Evolutionary conservation across 2,113 vertebrate genomes (phyloP).

Genomic region (Pachycephala philippinensis): DNA sequence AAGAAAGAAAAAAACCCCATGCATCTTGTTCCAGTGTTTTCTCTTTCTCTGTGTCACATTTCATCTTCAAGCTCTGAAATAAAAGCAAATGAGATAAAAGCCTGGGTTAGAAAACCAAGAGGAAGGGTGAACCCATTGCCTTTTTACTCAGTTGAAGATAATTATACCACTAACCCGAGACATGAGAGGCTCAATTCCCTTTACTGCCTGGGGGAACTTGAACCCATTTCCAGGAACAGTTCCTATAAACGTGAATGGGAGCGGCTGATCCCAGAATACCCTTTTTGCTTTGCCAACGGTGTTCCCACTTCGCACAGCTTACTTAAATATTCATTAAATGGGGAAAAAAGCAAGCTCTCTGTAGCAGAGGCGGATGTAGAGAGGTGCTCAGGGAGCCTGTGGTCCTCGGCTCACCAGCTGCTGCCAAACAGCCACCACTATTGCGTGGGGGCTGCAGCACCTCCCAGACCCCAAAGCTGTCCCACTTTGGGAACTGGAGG

Average conservation of each 20-base stretch:
- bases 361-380: background rate
- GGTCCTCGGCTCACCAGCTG: background rate
- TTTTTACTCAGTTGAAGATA: constrained; percentile 43
- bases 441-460: background rate
- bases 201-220: constrained; percentile 32
- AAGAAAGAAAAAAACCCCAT: background rate
- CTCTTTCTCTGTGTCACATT: constrained; percentile 23
- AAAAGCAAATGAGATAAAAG: constrained; percentile 59
- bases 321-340: constrained; percentile 54
- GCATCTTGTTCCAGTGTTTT: constrained; percentile 35
- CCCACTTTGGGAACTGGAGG: background rate
- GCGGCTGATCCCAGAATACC: constrained; percentile 6
- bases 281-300: background rate
- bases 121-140: constrained; percentile 25
- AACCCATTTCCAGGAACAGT: constrained; percentile 44
- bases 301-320: constrained; percentile 9
- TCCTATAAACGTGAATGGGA: constrained; percentile 6
- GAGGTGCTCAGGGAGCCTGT: background rate
- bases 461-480: background rate
- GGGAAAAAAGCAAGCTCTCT: background rate
- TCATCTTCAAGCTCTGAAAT: constrained; percentile 28
- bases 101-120: constrained; percentile 33
- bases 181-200: constrained; percentile 29
- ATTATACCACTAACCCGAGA: constrained; percentile 26
- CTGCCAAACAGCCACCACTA: background rate